Conservation (phyloP, 92 coral and sea anemone species). For the Porites rus region DNA sequence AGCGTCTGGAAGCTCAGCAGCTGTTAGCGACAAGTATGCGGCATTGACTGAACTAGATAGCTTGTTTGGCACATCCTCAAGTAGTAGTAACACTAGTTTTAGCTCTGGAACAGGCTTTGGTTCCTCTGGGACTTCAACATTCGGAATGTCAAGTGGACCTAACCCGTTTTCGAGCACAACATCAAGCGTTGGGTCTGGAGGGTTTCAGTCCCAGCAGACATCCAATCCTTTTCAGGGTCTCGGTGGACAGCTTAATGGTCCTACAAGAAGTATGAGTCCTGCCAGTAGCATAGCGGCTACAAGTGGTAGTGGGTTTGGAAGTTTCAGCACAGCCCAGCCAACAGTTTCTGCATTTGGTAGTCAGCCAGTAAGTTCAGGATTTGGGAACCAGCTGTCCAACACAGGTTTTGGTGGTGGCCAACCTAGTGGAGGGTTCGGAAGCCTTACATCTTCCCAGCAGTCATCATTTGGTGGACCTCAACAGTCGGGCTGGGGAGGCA, state of each 20-base stretch:
- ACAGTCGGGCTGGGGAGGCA: conserved; percentile 41
- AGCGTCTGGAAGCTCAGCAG: conserved; percentile 70
- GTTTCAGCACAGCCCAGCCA: conserved; percentile 63
- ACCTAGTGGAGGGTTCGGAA: conserved; percentile 40
- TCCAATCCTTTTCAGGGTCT: conserved; percentile 96
- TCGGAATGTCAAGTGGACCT: conserved; percentile 98
- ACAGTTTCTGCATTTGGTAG: conserved; percentile 2
- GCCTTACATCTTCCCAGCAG: conserved; percentile 14
- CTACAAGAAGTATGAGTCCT: conserved; percentile 74
- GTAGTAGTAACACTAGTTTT: conserved; percentile 55
- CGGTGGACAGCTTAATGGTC: conserved; percentile 88
- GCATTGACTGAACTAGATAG: conserved; percentile 93
- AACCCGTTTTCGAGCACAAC: conserved; percentile 88
- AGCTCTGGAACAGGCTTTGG: conserved; percentile 83
- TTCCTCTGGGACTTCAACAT: conserved; percentile 67
- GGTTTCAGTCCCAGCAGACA: conserved; percentile 52
- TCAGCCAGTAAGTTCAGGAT: conserved; percentile 28
- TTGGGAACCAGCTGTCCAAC: conserved; percentile 21
- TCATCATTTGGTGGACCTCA: conserved; percentile 26
- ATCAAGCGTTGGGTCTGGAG: conserved; percentile 34
- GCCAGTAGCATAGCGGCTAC: conserved; percentile 69
- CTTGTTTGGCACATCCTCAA: conserved; percentile 71
- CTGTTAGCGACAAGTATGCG: conserved; percentile 85
- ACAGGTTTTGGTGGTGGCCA: conserved; percentile 23
- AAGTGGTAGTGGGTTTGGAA: conserved; percentile 80